phyloP scores from a whole-genome alignment of 1,140 invertebrate genomes.

The Heterodera carotae region DNA sequence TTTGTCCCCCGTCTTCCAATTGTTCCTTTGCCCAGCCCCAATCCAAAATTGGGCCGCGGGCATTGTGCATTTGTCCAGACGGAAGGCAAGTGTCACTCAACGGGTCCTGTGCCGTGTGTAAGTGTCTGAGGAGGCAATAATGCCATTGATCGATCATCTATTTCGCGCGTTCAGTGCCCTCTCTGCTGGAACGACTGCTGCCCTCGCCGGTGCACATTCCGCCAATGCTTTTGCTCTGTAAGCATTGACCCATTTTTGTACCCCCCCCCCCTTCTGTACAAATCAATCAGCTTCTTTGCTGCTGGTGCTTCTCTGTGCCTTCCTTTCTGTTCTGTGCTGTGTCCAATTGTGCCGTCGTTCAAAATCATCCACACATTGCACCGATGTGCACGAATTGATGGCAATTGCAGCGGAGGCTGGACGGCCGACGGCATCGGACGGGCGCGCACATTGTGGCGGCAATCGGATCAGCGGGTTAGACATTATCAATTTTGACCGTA shows the following conservation, averaged over 20 bases:
- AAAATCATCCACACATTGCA: not conserved
- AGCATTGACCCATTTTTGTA: not conserved
- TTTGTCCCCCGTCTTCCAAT: conserved; percentile 37
- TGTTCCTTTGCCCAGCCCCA: conserved; percentile 37
- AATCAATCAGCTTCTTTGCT: conserved; percentile 20
- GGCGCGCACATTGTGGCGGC: conserved; percentile 13
- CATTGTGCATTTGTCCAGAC: conserved; percentile 39
- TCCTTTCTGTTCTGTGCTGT: conserved; percentile 32
- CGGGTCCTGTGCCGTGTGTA: conserved; percentile 26
- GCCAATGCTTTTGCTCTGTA: conserved; percentile 14
- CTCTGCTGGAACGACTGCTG: not conserved
- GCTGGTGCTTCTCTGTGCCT: conserved; percentile 7
- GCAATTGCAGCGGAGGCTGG: conserved; percentile 32
- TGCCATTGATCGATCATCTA: not conserved
- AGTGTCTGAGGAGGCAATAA: not conserved
- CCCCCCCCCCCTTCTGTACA: not conserved
- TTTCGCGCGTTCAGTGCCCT: not conserved
- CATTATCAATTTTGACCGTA: too few relatives aligned
- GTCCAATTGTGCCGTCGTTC: conserved; percentile 13
- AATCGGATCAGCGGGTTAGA: conserved; percentile 21
- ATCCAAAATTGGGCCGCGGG: conserved; percentile 18
- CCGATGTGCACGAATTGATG: conserved; percentile 32
- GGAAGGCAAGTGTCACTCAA: conserved; percentile 21
- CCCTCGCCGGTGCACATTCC: not conserved
- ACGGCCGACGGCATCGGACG: not conserved